Percentiles rank a stretch among this genome's conserved stretches.
phyloP scores from a whole-genome alignment of 2,113 vertebrate species.

The Sapajus apella region DNA sequence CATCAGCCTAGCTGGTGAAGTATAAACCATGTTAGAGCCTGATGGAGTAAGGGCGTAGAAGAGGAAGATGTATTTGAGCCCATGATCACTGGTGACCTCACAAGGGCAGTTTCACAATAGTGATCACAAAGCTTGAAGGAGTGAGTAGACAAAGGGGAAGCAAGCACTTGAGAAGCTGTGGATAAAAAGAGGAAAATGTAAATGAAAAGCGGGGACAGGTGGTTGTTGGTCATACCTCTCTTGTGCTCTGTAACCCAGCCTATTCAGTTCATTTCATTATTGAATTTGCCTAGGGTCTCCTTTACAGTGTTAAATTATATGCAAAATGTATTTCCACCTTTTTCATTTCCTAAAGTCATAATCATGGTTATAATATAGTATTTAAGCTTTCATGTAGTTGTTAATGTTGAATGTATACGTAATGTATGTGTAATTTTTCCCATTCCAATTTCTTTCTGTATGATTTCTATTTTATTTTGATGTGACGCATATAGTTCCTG shows the following conservation, averaged over 20 bases:
- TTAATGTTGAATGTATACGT: neutral
- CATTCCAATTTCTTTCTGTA: constrained; percentile 23
- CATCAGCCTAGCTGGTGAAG: neutral
- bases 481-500: neutral
- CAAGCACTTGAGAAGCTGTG: neutral
- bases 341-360: constrained; percentile 14
- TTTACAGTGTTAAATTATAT: neutral
- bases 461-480: constrained; percentile 51
- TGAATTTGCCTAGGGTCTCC: neutral
- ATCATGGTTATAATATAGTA: neutral
- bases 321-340: neutral
- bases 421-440: neutral
- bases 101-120: neutral
- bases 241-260: neutral
- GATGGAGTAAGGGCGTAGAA: neutral
- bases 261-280: neutral
- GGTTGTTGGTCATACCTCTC: neutral
- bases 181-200: neutral
- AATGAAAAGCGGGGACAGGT: neutral
- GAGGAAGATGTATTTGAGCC: neutral
- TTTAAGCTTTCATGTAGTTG: constrained; percentile 24
- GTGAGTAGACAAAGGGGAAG: neutral
- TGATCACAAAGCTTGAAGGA: neutral
- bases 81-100: neutral
- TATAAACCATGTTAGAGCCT: neutral